A percentile compares a stretch with the other conserved stretches of the same genome.
Evolutionary conservation across 2,113 vertebrate genomes (phyloP).

Genomic region (Hydrochoerus hydrochaeris): DNA sequence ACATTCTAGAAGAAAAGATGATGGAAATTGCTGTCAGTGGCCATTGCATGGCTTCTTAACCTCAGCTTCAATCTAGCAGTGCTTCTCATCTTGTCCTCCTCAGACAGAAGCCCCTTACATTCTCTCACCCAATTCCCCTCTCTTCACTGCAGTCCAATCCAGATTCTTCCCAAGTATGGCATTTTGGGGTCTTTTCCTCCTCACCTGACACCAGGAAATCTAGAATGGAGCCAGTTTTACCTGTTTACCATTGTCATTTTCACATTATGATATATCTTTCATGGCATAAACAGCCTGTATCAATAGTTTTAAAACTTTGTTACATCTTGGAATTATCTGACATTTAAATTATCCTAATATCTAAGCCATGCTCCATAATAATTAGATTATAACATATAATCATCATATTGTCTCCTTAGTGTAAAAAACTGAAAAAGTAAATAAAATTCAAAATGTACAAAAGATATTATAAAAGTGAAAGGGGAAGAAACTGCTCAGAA

Average conservation of each 20-base stretch:
- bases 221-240: not conserved
- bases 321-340: not conserved
- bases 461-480: too few species aligned
- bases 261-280: not conserved
- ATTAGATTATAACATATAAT: not conserved
- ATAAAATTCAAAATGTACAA: too few species aligned
- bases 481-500: too few species aligned
- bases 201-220: not conserved
- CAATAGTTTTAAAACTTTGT: constrained; percentile 5
- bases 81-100: not conserved
- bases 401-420: too few species aligned
- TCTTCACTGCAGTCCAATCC: not conserved
- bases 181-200: not conserved
- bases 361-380: not conserved
- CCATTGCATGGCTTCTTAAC: not conserved
- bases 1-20: constrained; percentile 16
- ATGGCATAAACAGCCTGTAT: not conserved
- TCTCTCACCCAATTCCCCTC: not conserved
- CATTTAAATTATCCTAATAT: constrained; percentile 1
- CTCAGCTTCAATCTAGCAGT: not conserved
- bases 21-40: not conserved
- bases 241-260: not conserved
- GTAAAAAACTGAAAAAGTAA: too few species aligned
- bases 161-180: not conserved
- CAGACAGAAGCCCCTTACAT: not conserved